A percentile compares a stretch with the other conserved stretches of the same genome.
phyloP scores from a whole-genome alignment of 1,140 invertebrate genomes.

The Magallana angulata region DNA sequence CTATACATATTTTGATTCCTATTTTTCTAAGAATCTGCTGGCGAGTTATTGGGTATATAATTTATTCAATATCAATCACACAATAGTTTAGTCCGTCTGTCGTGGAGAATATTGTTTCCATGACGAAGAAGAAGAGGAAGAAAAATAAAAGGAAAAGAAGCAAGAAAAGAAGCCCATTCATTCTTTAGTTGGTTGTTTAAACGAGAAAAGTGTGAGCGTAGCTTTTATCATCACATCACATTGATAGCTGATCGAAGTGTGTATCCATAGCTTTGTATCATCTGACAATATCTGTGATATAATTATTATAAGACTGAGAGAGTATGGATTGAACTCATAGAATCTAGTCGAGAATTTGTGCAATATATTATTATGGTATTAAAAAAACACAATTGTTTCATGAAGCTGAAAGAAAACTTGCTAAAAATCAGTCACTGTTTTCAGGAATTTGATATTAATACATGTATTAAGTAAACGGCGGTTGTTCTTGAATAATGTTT shows the following conservation, averaged over 20 bases:
- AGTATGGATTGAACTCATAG: neutral
- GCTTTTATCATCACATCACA: neutral
- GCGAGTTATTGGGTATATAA: neutral
- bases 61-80: no score
- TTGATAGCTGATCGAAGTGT: neutral
- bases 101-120: no score
- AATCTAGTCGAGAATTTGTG: conserved; percentile 31
- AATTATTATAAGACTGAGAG: neutral
- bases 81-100: neutral
- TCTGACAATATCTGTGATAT: conserved; percentile 29
- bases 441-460: no score
- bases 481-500: no score
- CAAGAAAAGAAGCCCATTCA: no score
- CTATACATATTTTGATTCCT: conserved; percentile 8
- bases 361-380: conserved; percentile 7
- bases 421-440: no score
- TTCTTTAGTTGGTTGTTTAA: no score
- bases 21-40: neutral
- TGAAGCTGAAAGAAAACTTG: no score
- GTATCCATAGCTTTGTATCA: conserved; percentile 17
- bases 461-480: no score
- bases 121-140: no score
- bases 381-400: neutral
- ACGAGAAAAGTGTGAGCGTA: neutral
- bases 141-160: no score